Base-by-base conservation (phyloP, 1,140 invertebrate genomes). In the Eupeodes corollae region DNA sequence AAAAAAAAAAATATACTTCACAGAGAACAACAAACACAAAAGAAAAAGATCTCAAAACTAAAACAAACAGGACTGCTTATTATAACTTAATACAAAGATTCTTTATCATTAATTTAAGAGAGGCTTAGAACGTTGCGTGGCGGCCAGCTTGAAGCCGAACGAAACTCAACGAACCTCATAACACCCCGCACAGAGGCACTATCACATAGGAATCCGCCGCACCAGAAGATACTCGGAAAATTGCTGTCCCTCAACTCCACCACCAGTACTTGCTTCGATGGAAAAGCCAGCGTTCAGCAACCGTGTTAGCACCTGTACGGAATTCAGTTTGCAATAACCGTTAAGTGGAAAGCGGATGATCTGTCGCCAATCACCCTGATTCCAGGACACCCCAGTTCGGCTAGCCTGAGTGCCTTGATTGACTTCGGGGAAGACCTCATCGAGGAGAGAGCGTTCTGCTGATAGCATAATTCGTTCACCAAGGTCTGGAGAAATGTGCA, bases 211-310 rank as follows among this genome's bases (percentile, higher is more conserved):
- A 56, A 67, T 61, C 46, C 80, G 82, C 51, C 85, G 71, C 16
- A 86, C 79, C 64, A 93, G 88, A 47, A 94, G 73, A 70, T 92
- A 94, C 70, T 93, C 90, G 57, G 86, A 91, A 72, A 91, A 92
- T 68, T 92, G 88, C 63, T 92, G 89, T 1, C 87, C 87, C 59
- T 92, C 89, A 11, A 91, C 88, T 9, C 88, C 88, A 9, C 88
- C 88, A 0, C 88, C 88, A 57, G 85, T 89, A 57, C 86, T 88
- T 1, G 88, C 88, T 10, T 83, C 79, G 37, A 93, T 77, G 48
- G 75, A 75, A 64, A 93, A 93, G 31, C 83, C 82, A 48, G 82
- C 75, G 67, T 91, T 91, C n/a, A 93, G 72, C 18, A 94, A 76
- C 60, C 88, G 79, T 50, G 86, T 86, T 51, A 93, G 85, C 26